Evolutionary conservation across 2,888 invertebrate genomes (phyloP).

Genomic region (Poecilus cupreus): DNA sequence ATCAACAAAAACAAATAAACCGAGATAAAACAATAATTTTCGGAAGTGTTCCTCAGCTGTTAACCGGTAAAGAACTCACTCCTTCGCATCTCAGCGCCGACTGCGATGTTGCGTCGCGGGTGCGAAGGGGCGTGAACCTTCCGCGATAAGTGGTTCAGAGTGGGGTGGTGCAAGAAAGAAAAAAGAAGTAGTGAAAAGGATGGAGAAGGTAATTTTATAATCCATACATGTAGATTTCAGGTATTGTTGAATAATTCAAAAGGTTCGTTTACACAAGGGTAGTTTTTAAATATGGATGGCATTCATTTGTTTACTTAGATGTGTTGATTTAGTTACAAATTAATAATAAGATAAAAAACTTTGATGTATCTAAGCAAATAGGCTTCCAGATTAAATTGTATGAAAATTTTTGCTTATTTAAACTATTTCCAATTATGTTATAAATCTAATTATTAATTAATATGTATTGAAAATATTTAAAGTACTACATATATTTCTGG

Average conservation of each 20-base stretch:
- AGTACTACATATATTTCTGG: too few relatives aligned
- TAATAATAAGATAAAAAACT: too few relatives aligned
- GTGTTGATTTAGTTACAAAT: not conserved
- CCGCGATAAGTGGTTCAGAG: not conserved
- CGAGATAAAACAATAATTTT: not conserved
- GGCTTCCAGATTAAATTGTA: too few relatives aligned
- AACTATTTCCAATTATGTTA: too few relatives aligned
- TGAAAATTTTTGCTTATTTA: too few relatives aligned
- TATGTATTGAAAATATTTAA: too few relatives aligned
- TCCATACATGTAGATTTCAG: conserved; percentile 51
- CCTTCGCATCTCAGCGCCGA: conserved; percentile 24
- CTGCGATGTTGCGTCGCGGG: conserved; percentile 41
- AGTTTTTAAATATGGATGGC: not conserved
- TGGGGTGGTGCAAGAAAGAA: conserved; percentile 54
- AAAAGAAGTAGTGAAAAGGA: conserved; percentile 48
- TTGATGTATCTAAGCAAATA: too few relatives aligned
- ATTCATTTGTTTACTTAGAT: not conserved
- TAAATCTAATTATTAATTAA: too few relatives aligned
- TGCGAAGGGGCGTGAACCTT: conserved; percentile 49
- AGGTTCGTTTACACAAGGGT: conserved; percentile 28
- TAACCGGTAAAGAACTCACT: conserved; percentile 46
- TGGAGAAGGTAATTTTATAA: conserved; percentile 35
- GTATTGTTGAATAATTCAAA: conserved; percentile 52
- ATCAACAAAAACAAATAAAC: conserved; percentile 34
- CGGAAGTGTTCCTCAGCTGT: not conserved